Evolutionary conservation across 2,113 vertebrate genomes (phyloP).

Genomic region (Protomyctophum bolini): DNA sequence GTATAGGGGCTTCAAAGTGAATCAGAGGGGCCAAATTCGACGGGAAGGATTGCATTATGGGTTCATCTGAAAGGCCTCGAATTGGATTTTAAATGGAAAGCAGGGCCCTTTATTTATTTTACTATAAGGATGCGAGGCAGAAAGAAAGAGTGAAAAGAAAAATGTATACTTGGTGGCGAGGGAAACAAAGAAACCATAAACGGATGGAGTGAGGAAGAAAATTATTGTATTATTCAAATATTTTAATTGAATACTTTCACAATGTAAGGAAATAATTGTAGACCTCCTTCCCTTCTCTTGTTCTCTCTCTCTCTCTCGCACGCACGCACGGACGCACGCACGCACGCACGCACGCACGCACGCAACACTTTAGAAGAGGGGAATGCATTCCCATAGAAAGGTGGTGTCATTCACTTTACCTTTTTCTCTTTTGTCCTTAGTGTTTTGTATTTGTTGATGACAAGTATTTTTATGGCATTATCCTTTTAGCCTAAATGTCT

Average conservation of each 20-base stretch:
- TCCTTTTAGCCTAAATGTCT: too few species aligned
- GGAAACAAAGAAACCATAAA: slow-evolving; percentile 3
- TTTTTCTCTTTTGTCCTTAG: slow-evolving; percentile 1
- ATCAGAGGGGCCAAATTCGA: slow-evolving; percentile 56
- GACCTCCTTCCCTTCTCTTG: too few species aligned
- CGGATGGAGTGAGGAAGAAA: not conserved
- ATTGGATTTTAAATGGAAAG: slow-evolving; percentile 78
- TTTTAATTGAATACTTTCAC: too few species aligned
- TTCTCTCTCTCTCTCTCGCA: too few species aligned
- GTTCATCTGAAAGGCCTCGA: slow-evolving; percentile 66
- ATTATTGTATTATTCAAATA: too few species aligned
- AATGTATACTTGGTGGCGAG: slow-evolving; percentile 3
- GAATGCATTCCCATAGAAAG: too few species aligned
- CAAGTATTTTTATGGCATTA: too few species aligned
- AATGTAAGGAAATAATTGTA: too few species aligned
- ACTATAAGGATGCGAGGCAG: slow-evolving; percentile 53
- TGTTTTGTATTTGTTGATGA: not conserved
- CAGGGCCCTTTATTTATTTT: slow-evolving; percentile 54
- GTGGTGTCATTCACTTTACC: too few species aligned
- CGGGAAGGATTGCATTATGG: slow-evolving; percentile 70
- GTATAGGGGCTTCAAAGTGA: slow-evolving; percentile 66
- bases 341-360: too few species aligned
- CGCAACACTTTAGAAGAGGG: too few species aligned
- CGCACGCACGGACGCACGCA: too few species aligned
- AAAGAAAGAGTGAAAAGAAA: slow-evolving; percentile 48